Evolutionary conservation across 2,113 vertebrate genomes (phyloP).

Genomic region (Aramus guarauna): DNA sequence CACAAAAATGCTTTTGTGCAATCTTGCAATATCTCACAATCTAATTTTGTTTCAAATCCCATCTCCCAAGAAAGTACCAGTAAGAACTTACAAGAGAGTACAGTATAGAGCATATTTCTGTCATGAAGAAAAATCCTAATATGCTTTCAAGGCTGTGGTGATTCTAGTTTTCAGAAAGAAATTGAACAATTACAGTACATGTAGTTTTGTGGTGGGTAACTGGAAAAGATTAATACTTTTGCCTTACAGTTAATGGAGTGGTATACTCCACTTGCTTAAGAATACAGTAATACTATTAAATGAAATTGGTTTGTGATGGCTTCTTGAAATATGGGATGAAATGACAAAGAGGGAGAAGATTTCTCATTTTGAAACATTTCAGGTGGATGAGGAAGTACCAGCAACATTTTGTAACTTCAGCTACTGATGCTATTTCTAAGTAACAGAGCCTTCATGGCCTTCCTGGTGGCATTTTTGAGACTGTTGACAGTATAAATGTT

Average conservation of each 20-base stretch:
- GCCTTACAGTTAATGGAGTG: neutral
- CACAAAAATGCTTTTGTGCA: neutral
- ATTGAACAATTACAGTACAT: constrained; percentile 17
- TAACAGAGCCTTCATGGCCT: neutral
- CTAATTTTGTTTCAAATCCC: constrained; percentile 45
- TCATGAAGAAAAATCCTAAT: constrained; percentile 37
- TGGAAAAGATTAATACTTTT: neutral
- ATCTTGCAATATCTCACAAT: constrained; percentile 34
- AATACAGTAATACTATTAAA: neutral
- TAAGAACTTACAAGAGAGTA: constrained; percentile 27
- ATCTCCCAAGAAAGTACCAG: constrained; percentile 42
- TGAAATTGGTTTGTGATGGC: neutral
- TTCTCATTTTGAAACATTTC: neutral
- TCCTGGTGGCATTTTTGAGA: neutral
- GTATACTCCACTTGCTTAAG: neutral
- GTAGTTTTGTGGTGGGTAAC: neutral
- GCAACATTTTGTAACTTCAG: neutral
- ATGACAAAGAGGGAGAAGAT: neutral
- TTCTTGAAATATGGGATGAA: neutral
- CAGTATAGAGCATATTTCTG: constrained; percentile 46
- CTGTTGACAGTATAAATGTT: neutral
- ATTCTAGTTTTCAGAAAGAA: constrained; percentile 21
- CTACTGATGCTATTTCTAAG: neutral
- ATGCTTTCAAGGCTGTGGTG: neutral
- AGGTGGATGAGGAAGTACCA: neutral